Conservation (phyloP, 2,888 invertebrate genomes). For the Heteropelma amictum region DNA sequence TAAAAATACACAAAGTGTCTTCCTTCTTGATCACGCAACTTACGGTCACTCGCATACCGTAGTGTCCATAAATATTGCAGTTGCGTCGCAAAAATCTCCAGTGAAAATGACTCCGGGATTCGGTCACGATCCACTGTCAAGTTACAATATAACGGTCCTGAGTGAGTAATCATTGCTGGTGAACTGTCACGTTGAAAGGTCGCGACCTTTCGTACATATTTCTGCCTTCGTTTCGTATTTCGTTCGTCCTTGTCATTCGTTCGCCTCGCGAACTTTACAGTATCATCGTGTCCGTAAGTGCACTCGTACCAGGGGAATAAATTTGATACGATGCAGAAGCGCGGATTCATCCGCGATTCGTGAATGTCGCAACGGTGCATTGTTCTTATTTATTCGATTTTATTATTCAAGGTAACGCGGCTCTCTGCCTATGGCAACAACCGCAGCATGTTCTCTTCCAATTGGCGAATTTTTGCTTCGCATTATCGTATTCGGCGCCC, state of each 20-base stretch:
- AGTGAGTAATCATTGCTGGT: slow-evolving; percentile 63
- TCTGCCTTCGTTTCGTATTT: not conserved
- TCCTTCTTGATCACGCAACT: not conserved
- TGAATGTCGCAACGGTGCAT: slow-evolving; percentile 18
- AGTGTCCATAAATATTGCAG: not conserved
- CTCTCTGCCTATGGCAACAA: slow-evolving; percentile 81
- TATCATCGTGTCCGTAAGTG: not conserved
- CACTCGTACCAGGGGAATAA: slow-evolving; percentile 9
- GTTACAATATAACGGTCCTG: slow-evolving; percentile 70
- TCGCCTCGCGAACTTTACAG: slow-evolving; percentile 6
- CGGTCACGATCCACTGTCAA: slow-evolving; percentile 72
- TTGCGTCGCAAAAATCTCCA: too few relatives aligned
- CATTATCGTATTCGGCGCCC: slow-evolving; percentile 89
- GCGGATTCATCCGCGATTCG: not conserved
- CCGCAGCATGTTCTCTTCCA: slow-evolving; percentile 87
- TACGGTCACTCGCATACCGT: not conserved
- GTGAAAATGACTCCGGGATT: slow-evolving; percentile 73
- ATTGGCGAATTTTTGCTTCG: slow-evolving; percentile 88
- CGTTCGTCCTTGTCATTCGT: not conserved
- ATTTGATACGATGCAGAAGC: not conserved
- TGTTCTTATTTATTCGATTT: slow-evolving; percentile 26
- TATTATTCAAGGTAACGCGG: slow-evolving; percentile 68
- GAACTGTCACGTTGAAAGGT: slow-evolving; percentile 13
- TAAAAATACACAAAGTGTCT: slow-evolving; percentile 8
- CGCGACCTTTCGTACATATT: not conserved